Evolutionary conservation across 1,140 invertebrate species (phyloP).

Genomic region (Aleiodes sp.): DNA sequence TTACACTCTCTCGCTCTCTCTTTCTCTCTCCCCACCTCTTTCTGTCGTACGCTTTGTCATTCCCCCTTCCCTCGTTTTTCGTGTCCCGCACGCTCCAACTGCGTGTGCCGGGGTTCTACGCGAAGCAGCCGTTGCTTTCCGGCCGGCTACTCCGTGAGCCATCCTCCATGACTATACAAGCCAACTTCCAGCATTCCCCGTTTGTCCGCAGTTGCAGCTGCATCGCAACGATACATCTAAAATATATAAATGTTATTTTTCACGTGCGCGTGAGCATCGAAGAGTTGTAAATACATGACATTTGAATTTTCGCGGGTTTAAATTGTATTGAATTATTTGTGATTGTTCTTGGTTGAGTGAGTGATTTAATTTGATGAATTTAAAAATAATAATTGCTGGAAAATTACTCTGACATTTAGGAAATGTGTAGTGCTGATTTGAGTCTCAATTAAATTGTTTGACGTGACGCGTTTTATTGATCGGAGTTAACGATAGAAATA

Average conservation of each 20-base stretch:
- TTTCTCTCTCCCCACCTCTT: conserved; percentile 21
- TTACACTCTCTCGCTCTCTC: conserved; percentile 36
- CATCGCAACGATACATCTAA: conserved; percentile 43
- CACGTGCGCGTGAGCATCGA: conserved; percentile 19
- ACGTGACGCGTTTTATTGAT: too few species aligned
- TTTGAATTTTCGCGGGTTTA: too few species aligned
- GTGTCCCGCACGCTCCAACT: conserved; percentile 31
- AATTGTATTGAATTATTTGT: too few species aligned
- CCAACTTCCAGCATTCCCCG: conserved; percentile 60
- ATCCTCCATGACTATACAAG: conserved; percentile 45
- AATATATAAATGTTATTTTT: conserved; percentile 38
- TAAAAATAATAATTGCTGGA: background rate
- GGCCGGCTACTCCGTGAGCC: conserved; percentile 52
- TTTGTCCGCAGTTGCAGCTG: conserved; percentile 59
- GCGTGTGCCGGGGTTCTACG: conserved; percentile 32
- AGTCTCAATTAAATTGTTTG: too few species aligned
- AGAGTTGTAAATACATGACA: too few species aligned
- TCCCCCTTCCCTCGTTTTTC: conserved; percentile 31
- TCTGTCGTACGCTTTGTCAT: conserved; percentile 23
- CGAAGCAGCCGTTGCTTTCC: conserved; percentile 51
- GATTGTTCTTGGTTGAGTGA: background rate
- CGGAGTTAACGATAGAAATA: too few species aligned
- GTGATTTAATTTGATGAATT: background rate
- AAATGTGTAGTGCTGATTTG: background rate
- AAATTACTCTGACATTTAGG: background rate